Evolutionary conservation across 64 coral and sea anemone species (phyloP).

Genomic region (Porites australiensis): DNA sequence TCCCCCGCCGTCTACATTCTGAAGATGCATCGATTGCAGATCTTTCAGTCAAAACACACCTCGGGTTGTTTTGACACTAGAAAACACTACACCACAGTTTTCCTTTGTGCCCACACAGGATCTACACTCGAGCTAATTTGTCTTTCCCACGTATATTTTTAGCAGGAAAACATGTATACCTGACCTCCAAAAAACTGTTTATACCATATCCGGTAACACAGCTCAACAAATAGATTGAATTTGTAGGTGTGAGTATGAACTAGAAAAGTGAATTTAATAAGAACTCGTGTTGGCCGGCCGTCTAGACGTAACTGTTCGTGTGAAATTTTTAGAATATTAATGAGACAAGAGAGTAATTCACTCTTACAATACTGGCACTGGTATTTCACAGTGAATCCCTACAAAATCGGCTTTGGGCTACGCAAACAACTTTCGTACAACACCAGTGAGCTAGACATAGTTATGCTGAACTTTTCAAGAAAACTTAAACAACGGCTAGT

Average conservation of each 20-base stretch:
- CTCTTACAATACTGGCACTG: no score
- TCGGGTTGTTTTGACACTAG: not conserved
- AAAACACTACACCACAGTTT: not conserved
- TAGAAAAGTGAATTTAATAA: not conserved
- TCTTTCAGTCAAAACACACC: not conserved
- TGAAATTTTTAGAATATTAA: no score
- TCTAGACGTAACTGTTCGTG: conserved; percentile 5
- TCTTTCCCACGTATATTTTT: not conserved
- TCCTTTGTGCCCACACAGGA: not conserved
- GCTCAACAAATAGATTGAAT: not conserved
- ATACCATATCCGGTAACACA: not conserved
- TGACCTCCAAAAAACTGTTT: not conserved
- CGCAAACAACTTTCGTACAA: no score
- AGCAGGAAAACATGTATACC: not conserved
- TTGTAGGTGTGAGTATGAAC: conserved; percentile 8
- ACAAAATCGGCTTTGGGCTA: no score
- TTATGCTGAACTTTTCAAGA: no score
- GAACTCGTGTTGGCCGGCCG: not conserved
- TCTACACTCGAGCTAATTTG: not conserved
- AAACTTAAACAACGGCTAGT: no score
- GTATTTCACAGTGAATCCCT: no score
- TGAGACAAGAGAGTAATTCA: no score
- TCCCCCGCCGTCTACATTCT: not conserved
- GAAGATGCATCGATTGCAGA: not conserved
- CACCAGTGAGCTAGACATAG: no score